A percentile compares a stretch with the other conserved stretches of the same genome.
Conservation (phyloP, 2,888 invertebrate genomes). For the Aelia acuminata region DNA sequence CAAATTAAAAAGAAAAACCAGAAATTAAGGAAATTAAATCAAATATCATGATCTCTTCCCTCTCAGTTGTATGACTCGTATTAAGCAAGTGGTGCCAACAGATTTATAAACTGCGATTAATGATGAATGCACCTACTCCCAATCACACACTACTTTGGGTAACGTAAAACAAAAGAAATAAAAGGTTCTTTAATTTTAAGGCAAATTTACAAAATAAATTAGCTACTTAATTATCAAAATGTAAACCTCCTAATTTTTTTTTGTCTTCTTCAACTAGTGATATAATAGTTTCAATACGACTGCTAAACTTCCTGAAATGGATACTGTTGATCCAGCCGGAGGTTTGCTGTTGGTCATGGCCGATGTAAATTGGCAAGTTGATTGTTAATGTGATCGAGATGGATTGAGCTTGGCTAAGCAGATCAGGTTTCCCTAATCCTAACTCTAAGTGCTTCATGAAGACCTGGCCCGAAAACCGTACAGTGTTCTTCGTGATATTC, state of each 20-base stretch:
- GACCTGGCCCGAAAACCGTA: not conserved
- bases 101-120: no score
- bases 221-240: not conserved
- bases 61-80: no score
- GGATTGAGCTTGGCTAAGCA: not conserved
- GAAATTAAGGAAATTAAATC: no score
- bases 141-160: no score
- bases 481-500: not conserved
- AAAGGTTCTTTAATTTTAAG: not conserved
- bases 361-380: conserved; percentile 1
- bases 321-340: not conserved
- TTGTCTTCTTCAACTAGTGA: not conserved
- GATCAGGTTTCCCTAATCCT: conserved; percentile 6
- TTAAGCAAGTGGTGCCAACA: no score
- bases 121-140: no score
- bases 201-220: not conserved
- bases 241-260: not conserved
- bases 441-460: not conserved
- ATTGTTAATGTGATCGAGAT: conserved; percentile 8
- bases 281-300: not conserved
- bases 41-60: no score
- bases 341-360: not conserved
- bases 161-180: not conserved
- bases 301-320: not conserved
- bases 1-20: no score